Conservation (phyloP, 92 coral and sea anemone genomes). For the Epizoanthus ramosus region DNA sequence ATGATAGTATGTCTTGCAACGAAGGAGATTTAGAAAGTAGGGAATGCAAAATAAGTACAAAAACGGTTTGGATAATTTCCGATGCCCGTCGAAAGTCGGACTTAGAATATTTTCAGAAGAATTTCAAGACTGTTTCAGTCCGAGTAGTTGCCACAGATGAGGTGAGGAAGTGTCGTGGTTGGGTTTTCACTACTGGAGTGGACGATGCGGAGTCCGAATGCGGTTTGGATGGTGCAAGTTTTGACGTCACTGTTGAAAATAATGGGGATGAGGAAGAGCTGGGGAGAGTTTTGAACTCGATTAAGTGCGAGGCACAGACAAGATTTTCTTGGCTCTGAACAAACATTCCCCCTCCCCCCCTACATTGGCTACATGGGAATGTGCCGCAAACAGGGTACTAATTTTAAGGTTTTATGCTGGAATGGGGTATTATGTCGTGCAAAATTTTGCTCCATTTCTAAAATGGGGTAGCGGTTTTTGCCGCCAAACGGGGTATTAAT, state of each 20-base stretch:
- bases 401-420: no score
- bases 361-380: no score
- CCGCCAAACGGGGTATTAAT: no score
- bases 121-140: conserved; percentile 64
- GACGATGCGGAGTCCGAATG: conserved; percentile 99
- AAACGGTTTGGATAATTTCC: conserved; percentile 83
- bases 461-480: no score
- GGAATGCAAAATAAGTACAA: background rate
- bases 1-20: background rate
- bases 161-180: conserved; percentile 77
- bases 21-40: background rate
- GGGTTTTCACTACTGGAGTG: conserved; percentile 82
- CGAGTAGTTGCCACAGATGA: conserved; percentile 78
- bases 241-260: conserved; percentile 75
- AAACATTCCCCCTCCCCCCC: no score
- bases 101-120: conserved; percentile 63
- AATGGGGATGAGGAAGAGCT: conserved; percentile 57
- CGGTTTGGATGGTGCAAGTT: conserved; percentile 76
- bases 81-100: conserved; percentile 91
- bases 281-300: conserved; percentile 1
- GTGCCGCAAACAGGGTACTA: no score
- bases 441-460: no score
- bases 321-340: no score
- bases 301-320: no score
- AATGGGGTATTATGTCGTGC: no score